phyloP scores from a whole-genome alignment of 1,140 invertebrate genomes.

The Drosophila kepulauana region DNA sequence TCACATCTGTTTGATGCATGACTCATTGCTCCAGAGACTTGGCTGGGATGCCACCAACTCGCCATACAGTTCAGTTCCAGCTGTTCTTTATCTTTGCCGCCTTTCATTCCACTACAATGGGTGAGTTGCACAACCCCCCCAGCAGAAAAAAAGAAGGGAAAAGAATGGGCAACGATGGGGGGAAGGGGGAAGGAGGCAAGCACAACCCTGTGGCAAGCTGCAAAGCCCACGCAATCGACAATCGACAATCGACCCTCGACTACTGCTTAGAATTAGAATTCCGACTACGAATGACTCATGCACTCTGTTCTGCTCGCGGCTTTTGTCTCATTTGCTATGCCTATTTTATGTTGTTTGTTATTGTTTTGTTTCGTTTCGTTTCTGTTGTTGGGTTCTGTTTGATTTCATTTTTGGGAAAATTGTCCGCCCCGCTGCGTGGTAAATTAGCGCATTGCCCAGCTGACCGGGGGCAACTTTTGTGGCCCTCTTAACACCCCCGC shows the following conservation, averaged over 20 bases:
- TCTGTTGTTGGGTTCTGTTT: conserved; percentile 2
- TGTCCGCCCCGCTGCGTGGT: conserved; percentile 16
- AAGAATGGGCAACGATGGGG: background rate
- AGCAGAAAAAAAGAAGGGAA: background rate
- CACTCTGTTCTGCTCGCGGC: conserved; percentile 4
- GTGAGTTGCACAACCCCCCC: conserved; percentile 27
- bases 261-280: conserved; percentile 8
- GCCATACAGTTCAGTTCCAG: conserved; percentile 17
- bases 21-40: conserved; percentile 27
- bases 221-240: conserved; percentile 26
- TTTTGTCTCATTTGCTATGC: conserved; percentile 51
- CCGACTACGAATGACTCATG: conserved; percentile 28
- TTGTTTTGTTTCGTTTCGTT: conserved; percentile 14
- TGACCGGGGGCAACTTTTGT: conserved; percentile 34
- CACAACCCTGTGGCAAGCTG: conserved; percentile 8
- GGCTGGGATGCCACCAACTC: background rate
- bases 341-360: conserved; percentile 47
- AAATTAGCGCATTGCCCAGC: conserved; percentile 49
- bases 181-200: background rate
- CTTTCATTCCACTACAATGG: conserved; percentile 18
- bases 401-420: conserved; percentile 16
- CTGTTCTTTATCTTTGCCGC: conserved; percentile 45
- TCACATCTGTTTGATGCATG: conserved; percentile 23
- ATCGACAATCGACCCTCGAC: conserved; percentile 14
- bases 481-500: conserved; percentile 13